Percentiles rank a stretch among this genome's conserved stretches.
Conservation (phyloP, 2,888 invertebrate species). For the Girardia tigrina region DNA sequence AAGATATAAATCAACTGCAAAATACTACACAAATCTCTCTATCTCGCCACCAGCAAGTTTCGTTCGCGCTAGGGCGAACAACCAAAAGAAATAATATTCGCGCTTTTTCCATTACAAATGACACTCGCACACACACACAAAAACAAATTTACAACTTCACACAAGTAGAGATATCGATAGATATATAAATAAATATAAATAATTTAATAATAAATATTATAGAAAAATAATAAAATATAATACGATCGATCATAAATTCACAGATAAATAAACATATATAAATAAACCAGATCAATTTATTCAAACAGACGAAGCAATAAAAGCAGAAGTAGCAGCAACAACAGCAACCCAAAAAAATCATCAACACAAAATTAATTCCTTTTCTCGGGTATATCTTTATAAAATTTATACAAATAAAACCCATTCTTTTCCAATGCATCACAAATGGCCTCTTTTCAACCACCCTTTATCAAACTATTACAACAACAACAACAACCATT, state of each 20-base stretch:
- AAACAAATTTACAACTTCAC: too few species aligned
- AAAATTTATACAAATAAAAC: background rate
- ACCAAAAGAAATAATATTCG: too few species aligned
- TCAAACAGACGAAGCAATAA: background rate
- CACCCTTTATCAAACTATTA: too few species aligned
- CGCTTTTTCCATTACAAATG: too few species aligned
- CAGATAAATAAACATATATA: background rate
- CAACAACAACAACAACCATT: too few species aligned
- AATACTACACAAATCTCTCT: too few species aligned
- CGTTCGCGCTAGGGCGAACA: too few species aligned
- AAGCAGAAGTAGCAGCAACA: background rate
- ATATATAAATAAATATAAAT: background rate
- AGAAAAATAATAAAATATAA: background rate
- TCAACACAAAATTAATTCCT: background rate
- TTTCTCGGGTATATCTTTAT: background rate
- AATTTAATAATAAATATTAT: background rate
- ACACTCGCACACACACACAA: background rate
- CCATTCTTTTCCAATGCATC: background rate
- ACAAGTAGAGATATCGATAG: background rate
- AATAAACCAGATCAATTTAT: background rate
- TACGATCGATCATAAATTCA: background rate
- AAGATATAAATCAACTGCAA: too few species aligned
- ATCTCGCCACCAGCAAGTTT: too few species aligned
- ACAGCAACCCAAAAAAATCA: background rate
- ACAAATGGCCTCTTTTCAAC: background rate